phyloP scores from a whole-genome alignment of 2,113 vertebrate species.

The Aythya baeri region DNA sequence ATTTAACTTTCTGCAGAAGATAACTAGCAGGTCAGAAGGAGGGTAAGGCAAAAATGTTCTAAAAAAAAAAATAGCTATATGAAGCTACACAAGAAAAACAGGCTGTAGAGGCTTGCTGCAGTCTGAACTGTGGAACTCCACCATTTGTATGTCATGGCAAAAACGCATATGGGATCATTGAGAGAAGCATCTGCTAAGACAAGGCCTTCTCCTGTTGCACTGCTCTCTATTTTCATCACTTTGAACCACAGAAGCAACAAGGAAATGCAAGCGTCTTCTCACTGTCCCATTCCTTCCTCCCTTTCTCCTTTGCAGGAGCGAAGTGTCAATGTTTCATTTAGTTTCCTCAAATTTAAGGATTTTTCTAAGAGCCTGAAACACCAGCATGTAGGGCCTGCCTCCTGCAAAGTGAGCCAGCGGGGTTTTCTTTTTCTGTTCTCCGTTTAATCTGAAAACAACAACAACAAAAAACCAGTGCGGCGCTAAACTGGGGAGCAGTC shows the following conservation, averaged over 20 bases:
- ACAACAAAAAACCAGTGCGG: not conserved
- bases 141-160: not conserved
- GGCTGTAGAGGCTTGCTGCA: not conserved
- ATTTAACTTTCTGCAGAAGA: conserved; percentile 24
- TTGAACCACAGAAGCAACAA: not conserved
- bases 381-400: not conserved
- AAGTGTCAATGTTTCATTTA: not conserved
- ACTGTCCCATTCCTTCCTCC: not conserved
- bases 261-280: not conserved
- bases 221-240: not conserved
- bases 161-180: not conserved
- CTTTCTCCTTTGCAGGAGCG: not conserved
- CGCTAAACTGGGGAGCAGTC: not conserved
- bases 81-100: not conserved
- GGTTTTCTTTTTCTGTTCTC: not conserved
- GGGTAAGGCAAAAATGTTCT: not conserved
- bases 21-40: not conserved
- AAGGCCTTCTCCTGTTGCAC: not conserved
- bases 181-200: not conserved
- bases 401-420: not conserved
- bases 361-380: not conserved
- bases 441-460: not conserved
- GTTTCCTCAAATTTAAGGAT: not conserved
- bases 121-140: not conserved
- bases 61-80: not conserved